phyloP scores from a whole-genome alignment of 2,113 vertebrate genomes.

The Gavialis gangeticus region DNA sequence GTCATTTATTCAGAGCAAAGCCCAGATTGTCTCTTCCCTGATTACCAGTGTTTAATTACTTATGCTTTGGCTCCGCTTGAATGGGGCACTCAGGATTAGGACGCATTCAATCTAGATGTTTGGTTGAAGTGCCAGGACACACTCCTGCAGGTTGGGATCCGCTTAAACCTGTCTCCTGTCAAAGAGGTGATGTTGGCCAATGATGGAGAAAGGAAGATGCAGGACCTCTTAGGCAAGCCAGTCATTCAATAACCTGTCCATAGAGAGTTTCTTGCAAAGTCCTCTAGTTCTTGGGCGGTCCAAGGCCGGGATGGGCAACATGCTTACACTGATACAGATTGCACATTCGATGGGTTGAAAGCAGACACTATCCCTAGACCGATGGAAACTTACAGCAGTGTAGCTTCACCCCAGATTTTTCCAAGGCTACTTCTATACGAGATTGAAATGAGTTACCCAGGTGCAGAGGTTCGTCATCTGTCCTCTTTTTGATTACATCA shows the following conservation, averaged over 20 bases:
- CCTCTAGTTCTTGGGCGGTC: neutral
- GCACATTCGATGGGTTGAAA: too few species aligned
- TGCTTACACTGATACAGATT: too few species aligned
- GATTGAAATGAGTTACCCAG: too few species aligned
- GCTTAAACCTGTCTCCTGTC: fast-evolving
- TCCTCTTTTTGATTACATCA: too few species aligned
- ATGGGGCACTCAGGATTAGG: fast-evolving
- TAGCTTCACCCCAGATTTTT: too few species aligned
- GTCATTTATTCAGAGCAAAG: fast-evolving
- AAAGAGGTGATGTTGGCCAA: fast-evolving
- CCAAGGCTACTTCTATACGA: too few species aligned
- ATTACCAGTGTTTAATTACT: fast-evolving
- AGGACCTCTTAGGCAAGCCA: neutral
- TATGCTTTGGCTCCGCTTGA: neutral
- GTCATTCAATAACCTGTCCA: neutral
- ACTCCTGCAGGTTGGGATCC: fast-evolving
- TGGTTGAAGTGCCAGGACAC: neutral
- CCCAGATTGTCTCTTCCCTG: fast-evolving
- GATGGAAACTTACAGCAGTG: too few species aligned
- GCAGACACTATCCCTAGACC: too few species aligned
- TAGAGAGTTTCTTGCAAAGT: neutral
- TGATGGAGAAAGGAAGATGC: neutral
- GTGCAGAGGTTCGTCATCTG: too few species aligned
- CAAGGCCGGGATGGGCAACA: too few species aligned
- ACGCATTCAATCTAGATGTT: fast-evolving